Evolutionary conservation across 1,140 invertebrate genomes (phyloP).

Genomic region (Meloidogyne floridensis): DNA sequence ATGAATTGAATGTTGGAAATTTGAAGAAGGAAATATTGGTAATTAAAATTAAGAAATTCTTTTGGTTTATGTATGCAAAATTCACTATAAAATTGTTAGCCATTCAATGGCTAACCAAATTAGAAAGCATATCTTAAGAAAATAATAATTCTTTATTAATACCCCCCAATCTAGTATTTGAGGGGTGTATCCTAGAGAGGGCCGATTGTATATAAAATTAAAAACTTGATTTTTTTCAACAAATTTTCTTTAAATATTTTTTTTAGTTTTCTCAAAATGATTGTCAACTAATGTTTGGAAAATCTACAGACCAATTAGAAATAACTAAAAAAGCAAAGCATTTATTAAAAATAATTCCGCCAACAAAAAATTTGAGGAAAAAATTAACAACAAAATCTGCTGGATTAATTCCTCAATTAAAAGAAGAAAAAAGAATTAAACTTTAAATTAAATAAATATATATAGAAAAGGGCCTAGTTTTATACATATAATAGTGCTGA

Average conservation of each 20-base stretch:
- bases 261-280: slow-evolving; percentile 10
- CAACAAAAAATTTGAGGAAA: background rate
- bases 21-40: slow-evolving; percentile 7
- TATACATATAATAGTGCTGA: background rate
- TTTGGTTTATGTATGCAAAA: too few species aligned
- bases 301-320: slow-evolving; percentile 22
- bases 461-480: background rate
- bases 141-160: too few species aligned
- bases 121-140: too few species aligned
- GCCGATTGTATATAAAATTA: too few species aligned
- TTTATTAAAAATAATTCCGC: background rate
- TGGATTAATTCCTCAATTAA: background rate
- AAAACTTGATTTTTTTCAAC: too few species aligned
- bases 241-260: too few species aligned
- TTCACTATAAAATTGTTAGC: too few species aligned
- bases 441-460: background rate
- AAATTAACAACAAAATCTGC: background rate
- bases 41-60: background rate
- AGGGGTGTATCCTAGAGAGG: too few species aligned
- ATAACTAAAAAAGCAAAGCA: slow-evolving; percentile 16
- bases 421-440: background rate
- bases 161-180: too few species aligned
- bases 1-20: background rate
- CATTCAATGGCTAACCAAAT: too few species aligned
- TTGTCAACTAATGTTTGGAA: slow-evolving; percentile 25